Evolutionary conservation across 2,888 invertebrate species (phyloP).

Genomic region (Halocaridina rubra): DNA sequence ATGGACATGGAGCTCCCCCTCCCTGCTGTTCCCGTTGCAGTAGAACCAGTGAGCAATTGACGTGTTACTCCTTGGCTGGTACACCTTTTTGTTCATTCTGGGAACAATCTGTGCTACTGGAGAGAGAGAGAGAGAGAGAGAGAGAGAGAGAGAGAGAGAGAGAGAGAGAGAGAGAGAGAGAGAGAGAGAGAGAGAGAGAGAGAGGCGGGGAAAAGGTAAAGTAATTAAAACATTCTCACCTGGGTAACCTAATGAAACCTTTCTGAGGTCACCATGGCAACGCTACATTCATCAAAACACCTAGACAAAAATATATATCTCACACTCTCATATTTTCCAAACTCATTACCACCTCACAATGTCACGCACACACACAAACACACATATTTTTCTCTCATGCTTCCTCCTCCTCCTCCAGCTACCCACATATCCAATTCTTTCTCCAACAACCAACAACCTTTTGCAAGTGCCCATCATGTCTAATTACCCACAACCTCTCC

Average conservation of each 20-base stretch:
- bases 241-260: not conserved
- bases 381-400: too few species aligned
- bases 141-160: not conserved
- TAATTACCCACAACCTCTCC: too few species aligned
- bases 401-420: not conserved
- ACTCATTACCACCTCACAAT: not conserved
- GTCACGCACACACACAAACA: not conserved
- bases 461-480: too few species aligned
- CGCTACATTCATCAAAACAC: not conserved
- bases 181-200: not conserved
- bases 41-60: too few species aligned
- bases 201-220: not conserved
- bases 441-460: not conserved
- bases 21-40: too few species aligned
- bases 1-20: too few species aligned
- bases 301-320: not conserved
- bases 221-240: constrained; percentile 12
- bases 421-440: not conserved
- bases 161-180: not conserved
- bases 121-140: not conserved
- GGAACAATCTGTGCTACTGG: too few species aligned
- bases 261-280: not conserved
- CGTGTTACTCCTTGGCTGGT: too few species aligned
- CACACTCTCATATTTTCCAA: not conserved
- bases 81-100: too few species aligned